phyloP scores from a whole-genome alignment of 2,888 invertebrate species.

The Lithophane leautieri region DNA sequence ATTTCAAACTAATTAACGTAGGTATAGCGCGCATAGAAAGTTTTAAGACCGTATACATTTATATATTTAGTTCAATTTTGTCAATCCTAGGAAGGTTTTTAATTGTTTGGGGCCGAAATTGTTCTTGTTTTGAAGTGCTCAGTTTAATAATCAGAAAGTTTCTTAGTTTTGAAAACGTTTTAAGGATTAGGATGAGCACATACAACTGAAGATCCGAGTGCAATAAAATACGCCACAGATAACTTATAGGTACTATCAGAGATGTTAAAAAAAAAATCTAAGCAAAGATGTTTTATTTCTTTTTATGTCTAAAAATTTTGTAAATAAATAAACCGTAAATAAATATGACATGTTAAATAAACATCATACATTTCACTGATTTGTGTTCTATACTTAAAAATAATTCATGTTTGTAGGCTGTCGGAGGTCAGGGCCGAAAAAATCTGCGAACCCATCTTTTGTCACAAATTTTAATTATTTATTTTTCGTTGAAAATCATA shows the following conservation, averaged over 20 bases:
- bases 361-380: too few relatives aligned
- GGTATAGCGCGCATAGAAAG: constrained; percentile 29
- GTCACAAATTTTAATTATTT: not conserved
- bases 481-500: not conserved
- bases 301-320: too few relatives aligned
- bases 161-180: not conserved
- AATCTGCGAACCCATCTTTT: not conserved
- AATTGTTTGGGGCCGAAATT: constrained; percentile 5
- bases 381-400: too few relatives aligned
- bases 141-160: not conserved
- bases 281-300: too few relatives aligned
- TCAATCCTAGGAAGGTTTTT: constrained; percentile 16
- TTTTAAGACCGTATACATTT: constrained; percentile 5
- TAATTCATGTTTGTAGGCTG: too few relatives aligned
- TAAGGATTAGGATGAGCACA: not conserved
- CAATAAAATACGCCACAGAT: too few relatives aligned
- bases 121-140: not conserved
- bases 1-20: constrained; percentile 52
- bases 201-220: not conserved
- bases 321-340: too few relatives aligned
- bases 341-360: too few relatives aligned
- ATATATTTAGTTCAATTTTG: constrained; percentile 16
- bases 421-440: too few relatives aligned
- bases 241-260: too few relatives aligned
- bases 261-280: too few relatives aligned